A percentile compares a stretch with the other conserved stretches of the same genome.
Conservation (phyloP, 2,888 invertebrate species). For the Microchrysa polita region DNA sequence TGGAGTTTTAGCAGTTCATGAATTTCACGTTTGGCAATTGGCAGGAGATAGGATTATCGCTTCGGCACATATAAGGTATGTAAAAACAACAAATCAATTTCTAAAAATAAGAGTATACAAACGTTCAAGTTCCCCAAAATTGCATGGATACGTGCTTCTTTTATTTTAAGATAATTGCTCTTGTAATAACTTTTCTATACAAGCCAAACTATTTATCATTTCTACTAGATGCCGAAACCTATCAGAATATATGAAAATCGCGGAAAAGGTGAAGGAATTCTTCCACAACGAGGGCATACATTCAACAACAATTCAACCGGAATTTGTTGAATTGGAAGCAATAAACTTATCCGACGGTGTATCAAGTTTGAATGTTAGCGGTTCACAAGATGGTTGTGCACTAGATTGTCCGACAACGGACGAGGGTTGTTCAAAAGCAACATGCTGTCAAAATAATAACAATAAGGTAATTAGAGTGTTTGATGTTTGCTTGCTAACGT, state of each 20-base stretch:
- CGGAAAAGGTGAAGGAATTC: conserved; percentile 95
- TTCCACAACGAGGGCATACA: conserved; percentile 99
- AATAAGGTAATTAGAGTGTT: conserved; percentile 57
- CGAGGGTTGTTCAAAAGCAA: conserved; percentile 83
- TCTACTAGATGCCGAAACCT: conserved; percentile 83
- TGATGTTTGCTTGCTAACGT: not conserved
- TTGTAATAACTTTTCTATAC: not conserved
- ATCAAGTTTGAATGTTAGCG: conserved; percentile 66
- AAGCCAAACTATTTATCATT: not conserved
- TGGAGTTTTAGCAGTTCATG: conserved; percentile 95
- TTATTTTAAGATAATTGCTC: too few species aligned
- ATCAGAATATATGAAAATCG: conserved; percentile 96
- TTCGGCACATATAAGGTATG: conserved; percentile 92
- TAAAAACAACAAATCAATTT: not conserved
- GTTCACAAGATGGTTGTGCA: conserved; percentile 75
- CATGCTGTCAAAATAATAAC: conserved; percentile 74
- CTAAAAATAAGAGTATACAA: not conserved
- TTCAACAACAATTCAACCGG: conserved; percentile 98
- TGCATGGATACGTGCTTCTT: too few species aligned
- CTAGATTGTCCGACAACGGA: conserved; percentile 88
- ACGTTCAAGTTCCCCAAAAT: too few species aligned
- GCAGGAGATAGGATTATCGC: conserved; percentile 97
- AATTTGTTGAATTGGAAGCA: conserved; percentile 86
- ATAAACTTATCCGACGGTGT: conserved; percentile 64
- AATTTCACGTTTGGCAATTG: conserved; percentile 98